These are phyloP conservation scores for Arctocebus calabarensis DNA, from an alignment of 2,797 vertebrate genomes.

Conservation along the genomic window DNA sequence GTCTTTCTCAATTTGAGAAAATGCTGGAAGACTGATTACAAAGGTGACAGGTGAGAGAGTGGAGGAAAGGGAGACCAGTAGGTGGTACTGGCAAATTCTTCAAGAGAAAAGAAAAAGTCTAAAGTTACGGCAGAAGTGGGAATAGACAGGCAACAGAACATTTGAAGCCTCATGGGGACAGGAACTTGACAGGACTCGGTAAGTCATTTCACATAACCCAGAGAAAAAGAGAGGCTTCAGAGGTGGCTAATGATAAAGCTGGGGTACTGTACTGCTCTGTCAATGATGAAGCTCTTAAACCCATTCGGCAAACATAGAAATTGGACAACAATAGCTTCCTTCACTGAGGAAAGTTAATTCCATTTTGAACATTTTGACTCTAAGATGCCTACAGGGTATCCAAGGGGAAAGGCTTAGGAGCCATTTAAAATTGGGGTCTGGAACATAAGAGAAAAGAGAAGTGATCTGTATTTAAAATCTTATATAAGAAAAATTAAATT, in stretches of 20 bases:
- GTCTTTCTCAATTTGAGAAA: background rate
- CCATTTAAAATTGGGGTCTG: background rate
- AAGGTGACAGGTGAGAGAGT: slow-evolving; percentile 8
- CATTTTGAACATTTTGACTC: background rate
- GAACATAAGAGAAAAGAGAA: background rate
- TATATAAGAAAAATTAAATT: slow-evolving; percentile 26
- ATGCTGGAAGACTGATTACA: background rate
- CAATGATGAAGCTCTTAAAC: background rate
- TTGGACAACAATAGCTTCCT: background rate
- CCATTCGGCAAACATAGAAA: background rate
- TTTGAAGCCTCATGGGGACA: background rate
- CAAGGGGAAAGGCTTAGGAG: background rate
- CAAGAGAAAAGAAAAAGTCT: background rate
- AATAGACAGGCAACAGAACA: background rate
- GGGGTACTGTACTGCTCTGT: background rate
- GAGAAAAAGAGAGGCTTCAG: background rate
- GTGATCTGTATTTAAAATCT: slow-evolving; percentile 14
- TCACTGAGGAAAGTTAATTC: background rate
- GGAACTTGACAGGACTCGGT: background rate
- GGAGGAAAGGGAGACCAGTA: background rate
- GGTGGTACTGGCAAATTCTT: background rate
- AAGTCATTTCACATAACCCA: background rate
- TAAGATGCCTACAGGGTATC: background rate
- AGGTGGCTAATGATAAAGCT: background rate
- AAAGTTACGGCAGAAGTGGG: background rate